Conservation (phyloP, 92 coral and sea anemone genomes). For the Actinernus sp. region DNA sequence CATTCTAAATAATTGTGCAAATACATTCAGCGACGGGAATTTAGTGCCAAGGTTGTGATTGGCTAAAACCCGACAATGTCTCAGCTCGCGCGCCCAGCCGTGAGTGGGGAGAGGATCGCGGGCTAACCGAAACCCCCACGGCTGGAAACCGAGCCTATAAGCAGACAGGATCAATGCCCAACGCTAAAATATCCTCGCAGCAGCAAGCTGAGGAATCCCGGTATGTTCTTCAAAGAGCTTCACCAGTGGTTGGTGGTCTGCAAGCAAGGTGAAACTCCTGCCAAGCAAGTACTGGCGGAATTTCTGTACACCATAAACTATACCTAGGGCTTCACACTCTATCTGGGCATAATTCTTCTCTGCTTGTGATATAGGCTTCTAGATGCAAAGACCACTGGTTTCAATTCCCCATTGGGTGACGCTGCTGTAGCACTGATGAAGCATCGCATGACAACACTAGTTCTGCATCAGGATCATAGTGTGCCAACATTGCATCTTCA, state of each 20-base stretch:
- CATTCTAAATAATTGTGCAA: no score
- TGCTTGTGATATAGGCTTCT: constrained; percentile 24
- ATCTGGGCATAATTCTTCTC: constrained; percentile 46
- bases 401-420: constrained; percentile 27
- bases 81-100: no score
- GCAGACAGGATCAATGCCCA: constrained; percentile 41
- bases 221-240: constrained; percentile 27
- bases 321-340: constrained; percentile 36
- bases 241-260: constrained; percentile 57
- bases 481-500: constrained; percentile 23
- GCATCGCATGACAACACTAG: constrained; percentile 51
- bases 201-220: constrained; percentile 45
- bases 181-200: constrained; percentile 42
- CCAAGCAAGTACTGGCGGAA: constrained; percentile 43
- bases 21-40: no score
- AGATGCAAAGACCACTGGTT: constrained; percentile 44
- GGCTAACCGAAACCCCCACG: no score
- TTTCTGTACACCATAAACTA: constrained; percentile 35
- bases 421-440: constrained; percentile 43
- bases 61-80: no score
- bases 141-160: no score
- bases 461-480: constrained; percentile 42
- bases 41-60: no score
- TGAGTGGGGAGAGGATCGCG: no score
- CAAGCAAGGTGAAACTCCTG: constrained; percentile 15